Conservation (phyloP, 2,113 vertebrate genomes). For the Meles meles region DNA sequence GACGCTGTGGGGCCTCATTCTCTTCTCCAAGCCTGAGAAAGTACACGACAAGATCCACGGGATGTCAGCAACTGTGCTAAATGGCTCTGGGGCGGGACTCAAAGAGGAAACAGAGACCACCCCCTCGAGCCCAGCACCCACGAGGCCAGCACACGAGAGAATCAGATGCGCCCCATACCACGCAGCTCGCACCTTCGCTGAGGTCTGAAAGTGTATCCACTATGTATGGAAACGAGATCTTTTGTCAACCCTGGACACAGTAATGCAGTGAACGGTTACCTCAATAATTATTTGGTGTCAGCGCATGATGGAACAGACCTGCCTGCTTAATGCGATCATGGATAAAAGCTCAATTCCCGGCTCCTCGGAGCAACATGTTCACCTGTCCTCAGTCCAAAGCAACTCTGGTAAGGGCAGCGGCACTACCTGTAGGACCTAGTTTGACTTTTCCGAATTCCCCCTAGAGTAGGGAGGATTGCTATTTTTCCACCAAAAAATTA, state of each 20-base stretch:
- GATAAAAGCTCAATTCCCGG: neutral
- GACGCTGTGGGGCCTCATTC: too few species aligned
- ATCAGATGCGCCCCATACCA: accelerated
- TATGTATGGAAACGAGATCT: neutral
- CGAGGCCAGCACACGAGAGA: accelerated
- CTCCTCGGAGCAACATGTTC: neutral
- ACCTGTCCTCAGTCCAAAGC: neutral
- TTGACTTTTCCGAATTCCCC: neutral
- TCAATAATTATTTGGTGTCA: neutral
- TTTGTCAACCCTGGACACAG: neutral
- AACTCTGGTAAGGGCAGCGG: neutral
- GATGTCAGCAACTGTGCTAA: too few species aligned
- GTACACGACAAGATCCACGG: neutral
- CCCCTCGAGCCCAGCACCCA: neutral
- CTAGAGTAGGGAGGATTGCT: neutral
- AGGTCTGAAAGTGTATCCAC: accelerated
- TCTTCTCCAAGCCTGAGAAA: neutral
- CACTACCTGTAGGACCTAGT: neutral
- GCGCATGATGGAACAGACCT: neutral
- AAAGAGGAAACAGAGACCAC: neutral
- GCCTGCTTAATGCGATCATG: neutral
- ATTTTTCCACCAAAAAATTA: constrained; percentile 21
- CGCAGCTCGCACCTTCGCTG: neutral
- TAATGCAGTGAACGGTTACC: neutral
- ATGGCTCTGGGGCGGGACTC: neutral